A percentile compares a stretch with the other conserved stretches of the same genome.
Evolutionary conservation across 2,797 vertebrate species (phyloP).

Genomic region (Hypotaenidia philippensis): DNA sequence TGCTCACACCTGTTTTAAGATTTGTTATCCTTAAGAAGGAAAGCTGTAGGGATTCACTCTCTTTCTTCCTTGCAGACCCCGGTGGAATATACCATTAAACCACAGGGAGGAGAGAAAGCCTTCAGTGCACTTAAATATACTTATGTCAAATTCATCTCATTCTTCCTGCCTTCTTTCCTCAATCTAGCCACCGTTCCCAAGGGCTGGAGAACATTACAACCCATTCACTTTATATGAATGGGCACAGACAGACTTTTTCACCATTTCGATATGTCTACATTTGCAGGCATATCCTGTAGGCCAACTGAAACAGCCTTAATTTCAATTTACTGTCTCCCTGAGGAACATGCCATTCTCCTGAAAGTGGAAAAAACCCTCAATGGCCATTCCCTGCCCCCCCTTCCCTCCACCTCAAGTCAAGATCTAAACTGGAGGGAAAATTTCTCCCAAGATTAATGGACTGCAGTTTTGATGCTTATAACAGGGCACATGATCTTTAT

Average conservation of each 20-base stretch:
- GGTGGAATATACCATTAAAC: slow-evolving; percentile 93
- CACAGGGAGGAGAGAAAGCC: slow-evolving; percentile 90
- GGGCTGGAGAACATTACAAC: slow-evolving; percentile 93
- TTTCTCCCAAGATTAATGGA: slow-evolving; percentile 85
- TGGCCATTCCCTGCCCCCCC: slow-evolving; percentile 39
- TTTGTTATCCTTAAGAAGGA: slow-evolving; percentile 90
- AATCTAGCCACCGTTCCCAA: slow-evolving; percentile 88
- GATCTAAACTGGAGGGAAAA: slow-evolving; percentile 84
- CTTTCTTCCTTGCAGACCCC: slow-evolving; percentile 91
- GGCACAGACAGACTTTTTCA: slow-evolving; percentile 98
- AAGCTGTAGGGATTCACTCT: slow-evolving; percentile 90
- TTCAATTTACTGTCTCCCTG: slow-evolving; percentile 98
- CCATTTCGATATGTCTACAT: slow-evolving; percentile 94
- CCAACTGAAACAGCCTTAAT: slow-evolving; percentile 95
- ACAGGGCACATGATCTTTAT: slow-evolving; percentile 82
- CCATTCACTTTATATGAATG: slow-evolving; percentile 95
- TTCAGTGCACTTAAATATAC: slow-evolving; percentile 91
- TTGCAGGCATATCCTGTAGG: slow-evolving; percentile 99
- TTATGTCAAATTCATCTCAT: slow-evolving; percentile 98
- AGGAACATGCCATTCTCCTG: slow-evolving; percentile 90
- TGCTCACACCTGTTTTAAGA: slow-evolving; percentile 94
- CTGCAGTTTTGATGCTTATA: slow-evolving; percentile 85
- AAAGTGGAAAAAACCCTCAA: slow-evolving; percentile 87
- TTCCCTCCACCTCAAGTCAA: slow-evolving; percentile 75
- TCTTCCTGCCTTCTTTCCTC: slow-evolving; percentile 93